Evolutionary conservation across 2,888 invertebrate species (phyloP).

Genomic region (Malthinus seriepunctatus): DNA sequence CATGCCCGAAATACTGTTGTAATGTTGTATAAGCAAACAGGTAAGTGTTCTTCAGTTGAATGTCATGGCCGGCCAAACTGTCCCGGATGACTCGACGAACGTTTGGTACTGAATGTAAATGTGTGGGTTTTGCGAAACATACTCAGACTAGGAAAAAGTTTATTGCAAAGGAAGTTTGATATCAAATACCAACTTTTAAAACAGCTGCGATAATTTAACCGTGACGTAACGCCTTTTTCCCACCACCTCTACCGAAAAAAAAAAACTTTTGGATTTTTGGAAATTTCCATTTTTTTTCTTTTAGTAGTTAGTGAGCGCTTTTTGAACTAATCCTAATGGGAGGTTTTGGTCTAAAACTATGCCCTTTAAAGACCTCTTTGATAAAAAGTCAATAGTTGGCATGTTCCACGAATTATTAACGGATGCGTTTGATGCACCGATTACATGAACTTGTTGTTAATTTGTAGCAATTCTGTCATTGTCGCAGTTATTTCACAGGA

Average conservation of each 20-base stretch:
- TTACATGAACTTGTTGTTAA: slow-evolving; percentile 38
- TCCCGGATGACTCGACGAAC: slow-evolving; percentile 31
- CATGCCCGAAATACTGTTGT: slow-evolving; percentile 31
- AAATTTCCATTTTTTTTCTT: no score
- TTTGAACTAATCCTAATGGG: no score
- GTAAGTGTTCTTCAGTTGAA: slow-evolving; percentile 28
- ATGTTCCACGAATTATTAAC: slow-evolving; percentile 24
- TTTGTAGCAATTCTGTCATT: slow-evolving; percentile 40
- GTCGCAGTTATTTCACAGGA: slow-evolving; percentile 41
- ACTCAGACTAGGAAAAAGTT: slow-evolving; percentile 31
- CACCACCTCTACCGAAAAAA: no score
- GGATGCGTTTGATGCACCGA: slow-evolving; percentile 39
- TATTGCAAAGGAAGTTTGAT: slow-evolving; percentile 46
- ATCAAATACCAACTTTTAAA: slow-evolving; percentile 46
- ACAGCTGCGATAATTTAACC: slow-evolving; percentile 44
- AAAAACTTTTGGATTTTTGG: no score
- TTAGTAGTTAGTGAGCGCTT: no score
- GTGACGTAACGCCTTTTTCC: no score
- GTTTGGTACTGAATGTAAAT: slow-evolving; percentile 33
- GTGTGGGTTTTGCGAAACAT: slow-evolving; percentile 28
- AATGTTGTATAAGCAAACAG: slow-evolving; percentile 27
- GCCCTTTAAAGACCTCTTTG: slow-evolving; percentile 7
- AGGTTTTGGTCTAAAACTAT: no score
- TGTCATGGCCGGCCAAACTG: slow-evolving; percentile 34
- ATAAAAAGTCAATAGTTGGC: slow-evolving; percentile 6